Conservation (phyloP, 1,140 invertebrate species). For the Habropoda laboriosa region DNA sequence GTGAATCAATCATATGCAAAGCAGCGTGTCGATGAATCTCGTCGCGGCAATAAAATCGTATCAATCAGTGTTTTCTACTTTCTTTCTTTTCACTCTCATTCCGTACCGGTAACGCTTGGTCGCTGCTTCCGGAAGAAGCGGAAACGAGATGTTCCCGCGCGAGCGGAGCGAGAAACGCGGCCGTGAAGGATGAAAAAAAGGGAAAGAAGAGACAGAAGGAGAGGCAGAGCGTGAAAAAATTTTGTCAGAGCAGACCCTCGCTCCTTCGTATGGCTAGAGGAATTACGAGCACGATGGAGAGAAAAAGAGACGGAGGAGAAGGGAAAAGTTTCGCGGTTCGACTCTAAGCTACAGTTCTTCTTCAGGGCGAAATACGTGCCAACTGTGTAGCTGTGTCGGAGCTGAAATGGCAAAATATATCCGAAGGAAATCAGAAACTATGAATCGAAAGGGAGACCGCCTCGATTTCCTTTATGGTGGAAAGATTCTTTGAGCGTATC, state of each 20-base stretch:
- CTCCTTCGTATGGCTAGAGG: conserved; percentile 15
- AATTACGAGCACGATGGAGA: background rate
- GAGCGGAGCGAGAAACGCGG: background rate
- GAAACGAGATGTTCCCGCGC: conserved; percentile 8
- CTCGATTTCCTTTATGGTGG: conserved; percentile 38
- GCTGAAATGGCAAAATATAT: conserved; percentile 48
- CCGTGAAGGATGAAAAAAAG: conserved; percentile 19
- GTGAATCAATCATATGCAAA: conserved; percentile 73
- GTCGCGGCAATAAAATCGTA: conserved; percentile 71
- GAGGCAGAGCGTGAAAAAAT: background rate
- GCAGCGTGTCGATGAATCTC: conserved; percentile 62
- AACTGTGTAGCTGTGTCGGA: conserved; percentile 40
- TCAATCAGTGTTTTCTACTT: conserved; percentile 66
- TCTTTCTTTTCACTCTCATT: too few relatives aligned
- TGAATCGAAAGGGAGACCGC: conserved; percentile 42
- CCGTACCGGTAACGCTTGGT: conserved; percentile 43
- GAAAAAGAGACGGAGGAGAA: conserved; percentile 6
- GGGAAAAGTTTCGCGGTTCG: conserved; percentile 50
- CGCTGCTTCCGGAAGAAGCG: conserved; percentile 46
- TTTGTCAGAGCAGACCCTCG: background rate
- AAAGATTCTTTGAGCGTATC: conserved; percentile 33
- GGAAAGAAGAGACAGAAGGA: background rate
- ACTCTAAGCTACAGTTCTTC: conserved; percentile 25
- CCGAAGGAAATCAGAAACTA: conserved; percentile 37
- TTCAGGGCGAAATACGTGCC: conserved; percentile 46